A percentile compares a stretch with the other conserved stretches of the same genome.
phyloP scores from a whole-genome alignment of 2,888 invertebrate species.

The Dascillus cervinus region DNA sequence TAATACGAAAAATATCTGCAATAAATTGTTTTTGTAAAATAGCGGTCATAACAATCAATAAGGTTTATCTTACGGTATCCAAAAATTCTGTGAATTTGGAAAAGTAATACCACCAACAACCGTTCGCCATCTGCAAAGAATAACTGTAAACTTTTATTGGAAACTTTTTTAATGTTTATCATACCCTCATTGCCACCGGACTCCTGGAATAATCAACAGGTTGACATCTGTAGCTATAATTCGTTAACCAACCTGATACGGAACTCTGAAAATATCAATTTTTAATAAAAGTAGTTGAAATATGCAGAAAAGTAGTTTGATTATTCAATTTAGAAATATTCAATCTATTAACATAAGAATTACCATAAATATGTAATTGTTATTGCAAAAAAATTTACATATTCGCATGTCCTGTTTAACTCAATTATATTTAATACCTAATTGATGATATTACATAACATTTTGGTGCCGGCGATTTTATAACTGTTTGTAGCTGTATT shows the following conservation, averaged over 20 bases:
- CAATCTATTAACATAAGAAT: too few species aligned
- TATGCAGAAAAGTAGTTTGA: too few species aligned
- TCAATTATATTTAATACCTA: too few species aligned
- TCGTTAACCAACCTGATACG: conserved; percentile 60
- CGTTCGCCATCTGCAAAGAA: conserved; percentile 70
- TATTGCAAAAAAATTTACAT: too few species aligned
- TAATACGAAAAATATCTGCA: conserved; percentile 79
- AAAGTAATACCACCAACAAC: conserved; percentile 96
- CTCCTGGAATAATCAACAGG: conserved; percentile 44
- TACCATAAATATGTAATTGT: too few species aligned
- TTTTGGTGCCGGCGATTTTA: too few species aligned
- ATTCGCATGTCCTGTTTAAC: too few species aligned
- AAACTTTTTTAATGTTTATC: conserved; percentile 4
- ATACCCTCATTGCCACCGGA: neutral
- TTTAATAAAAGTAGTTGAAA: too few species aligned
- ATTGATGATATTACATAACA: too few species aligned
- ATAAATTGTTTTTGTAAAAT: conserved; percentile 10
- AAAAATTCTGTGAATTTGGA: conserved; percentile 96
- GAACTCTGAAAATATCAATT: conserved; percentile 41
- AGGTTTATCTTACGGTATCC: conserved; percentile 65
- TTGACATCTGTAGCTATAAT: conserved; percentile 69
- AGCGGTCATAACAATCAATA: neutral
- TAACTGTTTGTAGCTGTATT: too few species aligned
- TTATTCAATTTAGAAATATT: too few species aligned
- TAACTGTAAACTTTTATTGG: conserved; percentile 4